Conservation (phyloP, 2,888 invertebrate species). For the Caenorhabditis auriculariae region DNA sequence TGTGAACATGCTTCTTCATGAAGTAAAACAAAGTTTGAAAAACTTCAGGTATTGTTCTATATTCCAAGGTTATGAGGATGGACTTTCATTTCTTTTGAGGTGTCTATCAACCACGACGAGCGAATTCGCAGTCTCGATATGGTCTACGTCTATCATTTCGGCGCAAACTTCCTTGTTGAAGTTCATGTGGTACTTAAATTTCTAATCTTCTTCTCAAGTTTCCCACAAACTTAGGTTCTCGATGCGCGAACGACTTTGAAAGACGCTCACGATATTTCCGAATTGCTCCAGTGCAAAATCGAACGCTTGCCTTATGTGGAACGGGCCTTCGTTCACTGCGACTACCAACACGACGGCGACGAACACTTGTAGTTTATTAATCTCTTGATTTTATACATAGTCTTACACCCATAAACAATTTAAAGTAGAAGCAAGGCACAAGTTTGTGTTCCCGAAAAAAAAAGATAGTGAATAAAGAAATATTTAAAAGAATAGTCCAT, state of each 20-base stretch:
- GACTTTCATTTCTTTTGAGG: too few species aligned
- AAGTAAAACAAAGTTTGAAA: too few species aligned
- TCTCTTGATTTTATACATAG: too few species aligned
- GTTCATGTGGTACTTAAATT: slow-evolving; percentile 64
- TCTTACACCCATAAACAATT: too few species aligned
- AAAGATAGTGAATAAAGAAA: too few species aligned
- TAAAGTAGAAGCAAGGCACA: too few species aligned
- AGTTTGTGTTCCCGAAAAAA: too few species aligned
- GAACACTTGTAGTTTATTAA: slow-evolving; percentile 39
- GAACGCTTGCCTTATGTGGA: slow-evolving; percentile 60
- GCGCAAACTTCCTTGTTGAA: slow-evolving; percentile 64
- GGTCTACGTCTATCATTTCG: slow-evolving; percentile 67
- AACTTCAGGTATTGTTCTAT: too few species aligned
- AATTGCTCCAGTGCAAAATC: slow-evolving; percentile 64
- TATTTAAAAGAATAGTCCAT: too few species aligned
- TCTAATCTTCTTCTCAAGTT: neutral
- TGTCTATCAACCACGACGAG: slow-evolving; percentile 46
- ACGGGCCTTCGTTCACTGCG: slow-evolving; percentile 54
- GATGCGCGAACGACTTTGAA: slow-evolving; percentile 64
- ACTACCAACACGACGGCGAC: slow-evolving; percentile 55
- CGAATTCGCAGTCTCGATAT: slow-evolving; percentile 63
- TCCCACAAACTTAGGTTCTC: slow-evolving; percentile 55
- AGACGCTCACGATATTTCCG: slow-evolving; percentile 65
- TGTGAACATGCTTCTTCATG: slow-evolving; percentile 12
- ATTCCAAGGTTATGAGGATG: too few species aligned